Evolutionary conservation across 2,113 vertebrate species (phyloP).

Genomic region (Saguinus imperator): DNA sequence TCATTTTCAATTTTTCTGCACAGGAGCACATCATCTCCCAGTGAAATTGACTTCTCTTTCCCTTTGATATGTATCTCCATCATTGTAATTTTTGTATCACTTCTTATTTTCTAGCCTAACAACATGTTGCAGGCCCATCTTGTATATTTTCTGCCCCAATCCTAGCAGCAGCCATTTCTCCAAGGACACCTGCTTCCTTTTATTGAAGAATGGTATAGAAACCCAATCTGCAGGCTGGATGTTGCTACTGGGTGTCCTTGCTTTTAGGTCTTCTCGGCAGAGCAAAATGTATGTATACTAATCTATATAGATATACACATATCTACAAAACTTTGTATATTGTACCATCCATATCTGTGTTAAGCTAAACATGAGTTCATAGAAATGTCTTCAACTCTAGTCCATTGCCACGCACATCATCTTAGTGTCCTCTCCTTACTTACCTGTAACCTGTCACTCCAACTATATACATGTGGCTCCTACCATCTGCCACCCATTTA

Average conservation of each 20-base stretch:
- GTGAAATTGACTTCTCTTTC: not conserved
- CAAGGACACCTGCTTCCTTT: not conserved
- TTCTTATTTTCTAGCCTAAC: not conserved
- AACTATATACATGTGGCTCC: not conserved
- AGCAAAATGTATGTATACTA: not conserved
- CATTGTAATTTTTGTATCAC: not conserved
- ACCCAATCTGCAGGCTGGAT: not conserved
- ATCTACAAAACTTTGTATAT: not conserved
- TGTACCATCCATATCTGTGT: not conserved
- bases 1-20: not conserved
- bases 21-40: not conserved
- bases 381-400: not conserved
- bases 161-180: not conserved
- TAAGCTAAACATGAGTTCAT: not conserved
- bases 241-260: not conserved
- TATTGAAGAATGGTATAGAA: not conserved
- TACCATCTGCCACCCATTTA: too few relatives aligned
- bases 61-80: not conserved
- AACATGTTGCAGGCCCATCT: not conserved
- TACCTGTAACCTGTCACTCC: not conserved
- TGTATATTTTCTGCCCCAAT: not conserved
- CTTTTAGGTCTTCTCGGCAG: not conserved
- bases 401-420: not conserved
- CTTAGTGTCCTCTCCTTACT: not conserved
- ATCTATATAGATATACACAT: accelerated